These are phyloP conservation scores for Dasypogon diadema DNA, from an alignment of 2,888 invertebrate genomes.

Conservation along the genomic window DNA sequence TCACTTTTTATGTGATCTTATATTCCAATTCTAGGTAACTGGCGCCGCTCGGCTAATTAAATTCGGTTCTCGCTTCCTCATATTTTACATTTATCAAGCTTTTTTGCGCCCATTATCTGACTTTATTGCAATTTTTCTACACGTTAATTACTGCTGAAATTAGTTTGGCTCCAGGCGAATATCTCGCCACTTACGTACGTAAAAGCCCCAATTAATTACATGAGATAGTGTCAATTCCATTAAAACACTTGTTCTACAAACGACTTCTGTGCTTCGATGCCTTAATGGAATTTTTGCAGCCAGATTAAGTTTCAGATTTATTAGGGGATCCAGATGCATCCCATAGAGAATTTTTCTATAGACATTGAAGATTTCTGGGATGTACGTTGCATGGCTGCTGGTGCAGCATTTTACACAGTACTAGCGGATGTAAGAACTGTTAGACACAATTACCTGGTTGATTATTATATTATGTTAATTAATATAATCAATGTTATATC, in stretches of 20 bases:
- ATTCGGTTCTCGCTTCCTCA: background rate
- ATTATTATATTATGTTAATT: too few relatives aligned
- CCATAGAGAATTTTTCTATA: too few relatives aligned
- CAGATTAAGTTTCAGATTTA: background rate
- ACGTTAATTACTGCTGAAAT: background rate
- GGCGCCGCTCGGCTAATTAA: slow-evolving; percentile 2
- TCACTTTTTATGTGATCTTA: background rate
- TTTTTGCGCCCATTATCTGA: background rate
- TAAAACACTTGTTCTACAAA: background rate
- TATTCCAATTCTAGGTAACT: background rate
- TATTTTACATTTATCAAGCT: background rate
- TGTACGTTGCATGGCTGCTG: too few relatives aligned
- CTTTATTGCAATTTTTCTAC: background rate
- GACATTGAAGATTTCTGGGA: too few relatives aligned
- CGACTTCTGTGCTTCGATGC: background rate
- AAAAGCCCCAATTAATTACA: background rate
- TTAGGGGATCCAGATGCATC: background rate
- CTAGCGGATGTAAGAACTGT: too few relatives aligned
- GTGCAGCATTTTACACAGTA: too few relatives aligned
- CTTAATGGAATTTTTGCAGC: too few relatives aligned
- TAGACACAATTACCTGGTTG: too few relatives aligned
- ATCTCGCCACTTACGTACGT: background rate
- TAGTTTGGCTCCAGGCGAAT: background rate
- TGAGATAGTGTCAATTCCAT: background rate
- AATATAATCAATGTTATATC: too few relatives aligned